Conservation (phyloP, 2,113 vertebrate species). For the Varanus komodoensis region DNA sequence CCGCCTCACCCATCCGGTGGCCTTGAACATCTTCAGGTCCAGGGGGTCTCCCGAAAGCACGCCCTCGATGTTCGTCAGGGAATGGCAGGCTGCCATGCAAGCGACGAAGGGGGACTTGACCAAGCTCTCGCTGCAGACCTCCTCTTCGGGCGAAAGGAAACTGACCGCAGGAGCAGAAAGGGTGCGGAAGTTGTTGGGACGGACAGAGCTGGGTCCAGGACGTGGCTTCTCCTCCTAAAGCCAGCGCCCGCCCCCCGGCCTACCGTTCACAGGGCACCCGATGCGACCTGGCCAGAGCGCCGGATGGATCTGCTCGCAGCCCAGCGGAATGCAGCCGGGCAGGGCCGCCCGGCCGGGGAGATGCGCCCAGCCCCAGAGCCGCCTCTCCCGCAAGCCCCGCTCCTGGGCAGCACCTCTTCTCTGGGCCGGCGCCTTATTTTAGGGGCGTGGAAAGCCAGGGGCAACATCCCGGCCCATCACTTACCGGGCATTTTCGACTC, state of each 20-base stretch:
- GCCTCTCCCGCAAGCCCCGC: no score
- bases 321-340: no score
- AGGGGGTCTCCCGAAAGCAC: constrained; percentile 95
- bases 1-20: constrained; percentile 94
- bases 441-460: no score
- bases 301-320: background rate
- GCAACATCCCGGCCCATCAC: background rate
- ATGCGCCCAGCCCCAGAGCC: no score
- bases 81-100: constrained; percentile 98
- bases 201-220: constrained; percentile 52
- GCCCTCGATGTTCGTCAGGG: constrained; percentile 97
- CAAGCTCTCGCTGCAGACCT: constrained; percentile 86
- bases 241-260: background rate
- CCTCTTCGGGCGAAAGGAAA: constrained; percentile 90
- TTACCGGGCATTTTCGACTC: constrained; percentile 89
- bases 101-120: constrained; percentile 94
- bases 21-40: constrained; percentile 98
- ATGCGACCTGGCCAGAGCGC: background rate
- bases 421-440: no score
- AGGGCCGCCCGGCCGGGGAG: no score
- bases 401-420: no score
- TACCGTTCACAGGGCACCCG: background rate
- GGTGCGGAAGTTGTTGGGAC: background rate
- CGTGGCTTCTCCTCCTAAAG: background rate
- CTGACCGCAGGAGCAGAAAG: constrained; percentile 66